Evolutionary conservation across 2,888 invertebrate genomes (phyloP).

Genomic region (Lacanobia oleracea): DNA sequence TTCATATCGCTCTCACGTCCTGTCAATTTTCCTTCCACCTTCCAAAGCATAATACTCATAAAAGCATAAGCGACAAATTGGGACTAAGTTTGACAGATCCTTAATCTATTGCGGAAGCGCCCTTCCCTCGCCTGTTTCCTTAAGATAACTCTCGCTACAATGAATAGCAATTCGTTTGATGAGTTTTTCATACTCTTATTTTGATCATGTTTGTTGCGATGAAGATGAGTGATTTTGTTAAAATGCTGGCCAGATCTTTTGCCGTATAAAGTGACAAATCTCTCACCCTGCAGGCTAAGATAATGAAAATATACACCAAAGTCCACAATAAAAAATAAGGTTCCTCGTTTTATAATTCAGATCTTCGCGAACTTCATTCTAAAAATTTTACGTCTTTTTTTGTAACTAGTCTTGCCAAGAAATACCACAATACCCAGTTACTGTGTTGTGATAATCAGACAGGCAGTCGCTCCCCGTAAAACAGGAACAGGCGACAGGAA

Average conservation of each 20-base stretch:
- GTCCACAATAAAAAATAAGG: too few species aligned
- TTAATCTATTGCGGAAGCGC: slow-evolving; percentile 47
- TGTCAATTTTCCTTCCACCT: slow-evolving; percentile 1
- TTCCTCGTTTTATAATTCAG: too few species aligned
- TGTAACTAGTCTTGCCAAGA: too few species aligned
- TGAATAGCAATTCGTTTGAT: slow-evolving; percentile 53
- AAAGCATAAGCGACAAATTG: slow-evolving; percentile 52
- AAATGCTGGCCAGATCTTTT: background rate
- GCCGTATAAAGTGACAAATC: too few species aligned
- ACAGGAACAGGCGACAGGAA: too few species aligned
- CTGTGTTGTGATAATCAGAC: too few species aligned
- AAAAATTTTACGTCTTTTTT: too few species aligned
- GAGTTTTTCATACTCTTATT: slow-evolving; percentile 39
- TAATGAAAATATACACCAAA: too few species aligned
- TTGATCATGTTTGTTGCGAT: slow-evolving; percentile 27
- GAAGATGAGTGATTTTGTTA: background rate
- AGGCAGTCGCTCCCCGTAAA: too few species aligned
- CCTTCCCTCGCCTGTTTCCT: slow-evolving; percentile 39
- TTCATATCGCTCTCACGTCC: background rate
- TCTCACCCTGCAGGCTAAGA: too few species aligned
- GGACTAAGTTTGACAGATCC: slow-evolving; percentile 57
- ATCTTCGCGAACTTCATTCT: too few species aligned
- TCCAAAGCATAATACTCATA: slow-evolving; percentile 22
- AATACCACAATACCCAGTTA: too few species aligned
- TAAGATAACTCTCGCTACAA: slow-evolving; percentile 45